Evolutionary conservation across 2,113 vertebrate genomes (phyloP).

Genomic region (Pseudorectes ferrugineus): DNA sequence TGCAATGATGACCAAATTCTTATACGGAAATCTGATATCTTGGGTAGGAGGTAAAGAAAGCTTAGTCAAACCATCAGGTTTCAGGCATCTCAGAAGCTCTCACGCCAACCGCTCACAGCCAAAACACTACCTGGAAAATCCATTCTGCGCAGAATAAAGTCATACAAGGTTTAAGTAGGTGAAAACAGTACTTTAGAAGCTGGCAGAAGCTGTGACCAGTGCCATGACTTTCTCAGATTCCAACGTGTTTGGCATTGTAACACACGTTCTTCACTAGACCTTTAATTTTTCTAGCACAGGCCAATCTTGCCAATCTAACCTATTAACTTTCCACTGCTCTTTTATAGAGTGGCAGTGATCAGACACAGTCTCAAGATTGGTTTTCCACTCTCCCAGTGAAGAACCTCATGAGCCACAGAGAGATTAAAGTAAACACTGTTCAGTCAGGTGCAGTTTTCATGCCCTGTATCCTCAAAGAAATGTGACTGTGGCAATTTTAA

Average conservation of each 20-base stretch:
- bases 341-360: not conserved
- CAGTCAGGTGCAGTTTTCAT: not conserved
- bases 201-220: not conserved
- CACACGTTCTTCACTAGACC: not conserved
- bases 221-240: not conserved
- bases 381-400: not conserved
- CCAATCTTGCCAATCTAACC: not conserved
- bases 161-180: not conserved
- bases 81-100: not conserved
- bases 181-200: conserved; percentile 12
- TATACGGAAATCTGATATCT: not conserved
- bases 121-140: conserved; percentile 2
- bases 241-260: not conserved
- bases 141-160: not conserved
- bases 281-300: not conserved
- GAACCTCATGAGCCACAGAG: not conserved
- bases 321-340: not conserved
- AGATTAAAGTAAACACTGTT: not conserved
- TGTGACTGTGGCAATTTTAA: not conserved
- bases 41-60: not conserved
- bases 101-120: not conserved
- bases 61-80: not conserved
- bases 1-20: not conserved
- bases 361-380: not conserved
- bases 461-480: not conserved